phyloP scores from a whole-genome alignment of 2,797 vertebrate genomes.

The Cynopterus sphinx region DNA sequence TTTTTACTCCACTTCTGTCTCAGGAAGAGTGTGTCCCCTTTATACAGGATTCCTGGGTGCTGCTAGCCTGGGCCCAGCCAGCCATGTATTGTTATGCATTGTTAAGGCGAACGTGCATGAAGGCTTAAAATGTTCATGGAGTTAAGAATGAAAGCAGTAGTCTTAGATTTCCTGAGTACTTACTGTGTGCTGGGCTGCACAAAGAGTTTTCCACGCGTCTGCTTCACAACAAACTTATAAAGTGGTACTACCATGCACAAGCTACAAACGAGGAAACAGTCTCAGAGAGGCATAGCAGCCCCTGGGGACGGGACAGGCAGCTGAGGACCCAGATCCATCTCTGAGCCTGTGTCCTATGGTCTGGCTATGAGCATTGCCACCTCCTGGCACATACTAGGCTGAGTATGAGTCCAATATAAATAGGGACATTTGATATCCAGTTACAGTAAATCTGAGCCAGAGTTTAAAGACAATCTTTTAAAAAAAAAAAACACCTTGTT shows the following conservation, averaged over 20 bases:
- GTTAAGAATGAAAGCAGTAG: neutral
- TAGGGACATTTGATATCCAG: neutral
- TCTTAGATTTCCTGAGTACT: neutral
- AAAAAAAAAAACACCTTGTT: neutral
- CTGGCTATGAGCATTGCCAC: neutral
- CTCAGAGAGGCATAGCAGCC: neutral
- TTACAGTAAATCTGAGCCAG: neutral
- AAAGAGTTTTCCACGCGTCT: neutral
- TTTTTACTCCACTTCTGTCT: neutral
- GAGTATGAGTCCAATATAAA: neutral
- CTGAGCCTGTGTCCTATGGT: accelerated
- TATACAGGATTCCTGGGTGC: neutral
- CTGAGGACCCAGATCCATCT: neutral
- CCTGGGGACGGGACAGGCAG: neutral
- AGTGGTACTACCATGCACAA: neutral
- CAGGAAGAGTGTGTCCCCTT: neutral
- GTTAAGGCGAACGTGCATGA: neutral
- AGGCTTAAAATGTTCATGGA: neutral
- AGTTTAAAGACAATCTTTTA: neutral
- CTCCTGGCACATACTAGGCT: neutral
- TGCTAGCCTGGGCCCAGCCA: neutral
- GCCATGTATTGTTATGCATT: neutral
- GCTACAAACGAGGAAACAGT: neutral
- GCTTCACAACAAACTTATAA: neutral
- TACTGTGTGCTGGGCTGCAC: neutral